A percentile compares a stretch with the other conserved stretches of the same genome.
phyloP scores from a whole-genome alignment of 2,888 invertebrate genomes.

The Ectobius pallidus region DNA sequence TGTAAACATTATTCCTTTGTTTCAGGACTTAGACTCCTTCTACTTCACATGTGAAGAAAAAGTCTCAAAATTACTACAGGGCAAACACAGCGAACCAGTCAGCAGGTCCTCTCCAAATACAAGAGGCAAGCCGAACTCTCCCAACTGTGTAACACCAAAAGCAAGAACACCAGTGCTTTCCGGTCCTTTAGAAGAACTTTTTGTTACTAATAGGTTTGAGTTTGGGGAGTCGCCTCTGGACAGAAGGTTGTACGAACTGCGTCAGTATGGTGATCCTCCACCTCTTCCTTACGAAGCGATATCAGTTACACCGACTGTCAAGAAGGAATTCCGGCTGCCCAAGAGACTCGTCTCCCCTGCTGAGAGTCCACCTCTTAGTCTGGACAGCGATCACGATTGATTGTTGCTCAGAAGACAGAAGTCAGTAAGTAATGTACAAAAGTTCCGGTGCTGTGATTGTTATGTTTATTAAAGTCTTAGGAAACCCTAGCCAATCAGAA shows the following conservation, averaged over 20 bases:
- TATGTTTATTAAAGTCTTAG: neutral
- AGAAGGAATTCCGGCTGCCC: slow-evolving; percentile 34
- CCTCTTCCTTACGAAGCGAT: slow-evolving; percentile 59
- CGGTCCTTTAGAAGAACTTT: neutral
- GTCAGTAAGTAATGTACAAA: neutral
- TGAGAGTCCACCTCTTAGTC: slow-evolving; percentile 36
- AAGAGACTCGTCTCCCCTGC: neutral
- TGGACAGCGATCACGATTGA: slow-evolving; percentile 26
- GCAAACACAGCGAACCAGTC: too few relatives aligned
- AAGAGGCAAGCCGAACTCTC: too few relatives aligned
- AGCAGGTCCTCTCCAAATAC: too few relatives aligned
- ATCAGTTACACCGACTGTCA: neutral
- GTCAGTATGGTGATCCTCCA: slow-evolving; percentile 63
- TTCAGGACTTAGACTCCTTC: too few relatives aligned
- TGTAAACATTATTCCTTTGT: too few relatives aligned
- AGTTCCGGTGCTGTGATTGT: neutral
- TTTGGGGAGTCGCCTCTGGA: neutral
- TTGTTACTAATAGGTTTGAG: neutral
- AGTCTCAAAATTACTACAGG: neutral
- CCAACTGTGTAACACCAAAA: too few relatives aligned
- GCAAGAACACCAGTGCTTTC: too few relatives aligned
- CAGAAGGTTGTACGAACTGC: slow-evolving; percentile 57
- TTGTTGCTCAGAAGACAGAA: neutral
- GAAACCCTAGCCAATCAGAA: too few relatives aligned
- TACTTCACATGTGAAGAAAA: slow-evolving; percentile 9